Percentiles rank a stretch among this genome's conserved stretches.
phyloP scores from a whole-genome alignment of 2,888 invertebrate genomes.

The Platycheirus rosarum region DNA sequence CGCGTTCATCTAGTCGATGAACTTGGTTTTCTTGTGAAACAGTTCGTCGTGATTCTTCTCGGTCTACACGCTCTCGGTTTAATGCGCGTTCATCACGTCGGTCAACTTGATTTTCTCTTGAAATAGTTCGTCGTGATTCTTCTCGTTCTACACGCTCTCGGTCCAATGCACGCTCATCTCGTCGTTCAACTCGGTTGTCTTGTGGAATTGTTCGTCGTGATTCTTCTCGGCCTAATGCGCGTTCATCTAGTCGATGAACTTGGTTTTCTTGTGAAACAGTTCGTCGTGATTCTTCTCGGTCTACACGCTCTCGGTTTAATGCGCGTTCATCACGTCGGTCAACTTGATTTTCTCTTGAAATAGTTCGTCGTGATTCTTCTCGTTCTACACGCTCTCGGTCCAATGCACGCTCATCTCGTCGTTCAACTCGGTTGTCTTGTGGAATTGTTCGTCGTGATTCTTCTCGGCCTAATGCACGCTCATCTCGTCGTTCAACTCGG shows the following conservation, averaged over 20 bases:
- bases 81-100: too few relatives aligned
- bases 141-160: too few relatives aligned
- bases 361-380: neutral
- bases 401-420: constrained; percentile 8
- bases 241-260: too few relatives aligned
- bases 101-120: too few relatives aligned
- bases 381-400: constrained; percentile 1
- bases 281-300: constrained; percentile 5
- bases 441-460: neutral
- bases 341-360: neutral
- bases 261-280: neutral
- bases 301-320: too few relatives aligned
- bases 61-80: too few relatives aligned
- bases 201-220: neutral
- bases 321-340: neutral
- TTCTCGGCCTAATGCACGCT: neutral
- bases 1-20: too few relatives aligned
- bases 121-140: neutral
- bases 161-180: neutral
- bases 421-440: constrained; percentile 1
- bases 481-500: constrained; percentile 22
- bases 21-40: too few relatives aligned
- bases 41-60: too few relatives aligned
- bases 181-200: neutral
- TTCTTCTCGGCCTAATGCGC: constrained; percentile 10